Percentiles rank a stretch among this genome's conserved stretches.
phyloP scores from a whole-genome alignment of 2,113 vertebrate species.

The Sinocyclocheilus anophthalmus region DNA sequence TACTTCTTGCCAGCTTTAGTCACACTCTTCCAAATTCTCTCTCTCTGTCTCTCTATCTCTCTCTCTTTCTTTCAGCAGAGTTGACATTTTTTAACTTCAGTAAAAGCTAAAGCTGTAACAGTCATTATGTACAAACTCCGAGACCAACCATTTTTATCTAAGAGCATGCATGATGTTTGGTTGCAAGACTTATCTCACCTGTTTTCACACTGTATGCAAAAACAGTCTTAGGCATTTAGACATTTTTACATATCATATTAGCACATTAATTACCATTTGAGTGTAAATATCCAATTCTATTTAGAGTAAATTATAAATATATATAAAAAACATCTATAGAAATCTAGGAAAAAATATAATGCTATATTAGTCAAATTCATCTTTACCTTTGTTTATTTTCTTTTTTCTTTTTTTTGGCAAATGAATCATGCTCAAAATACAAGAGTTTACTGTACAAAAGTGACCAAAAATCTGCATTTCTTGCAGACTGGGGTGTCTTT shows the following conservation, averaged over 20 bases:
- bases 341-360: too few relatives aligned
- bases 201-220: background rate
- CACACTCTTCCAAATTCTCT: slow-evolving; percentile 25
- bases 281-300: background rate
- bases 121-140: background rate
- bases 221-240: background rate
- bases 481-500: too few relatives aligned
- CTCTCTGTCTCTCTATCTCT: slow-evolving; percentile 13
- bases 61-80: background rate
- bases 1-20: slow-evolving; percentile 29
- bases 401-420: too few relatives aligned
- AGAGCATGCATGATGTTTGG: background rate
- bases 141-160: background rate
- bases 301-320: too few relatives aligned
- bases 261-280: background rate
- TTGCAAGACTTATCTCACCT: background rate
- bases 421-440: too few relatives aligned
- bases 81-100: background rate
- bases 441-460: too few relatives aligned
- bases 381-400: too few relatives aligned
- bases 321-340: too few relatives aligned
- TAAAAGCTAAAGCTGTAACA: background rate
- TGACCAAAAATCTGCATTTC: too few relatives aligned
- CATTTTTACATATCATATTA: background rate
- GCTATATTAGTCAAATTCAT: too few relatives aligned